Evolutionary conservation across 2,888 invertebrate species (phyloP).

Genomic region (Parascotia fuliginaria): DNA sequence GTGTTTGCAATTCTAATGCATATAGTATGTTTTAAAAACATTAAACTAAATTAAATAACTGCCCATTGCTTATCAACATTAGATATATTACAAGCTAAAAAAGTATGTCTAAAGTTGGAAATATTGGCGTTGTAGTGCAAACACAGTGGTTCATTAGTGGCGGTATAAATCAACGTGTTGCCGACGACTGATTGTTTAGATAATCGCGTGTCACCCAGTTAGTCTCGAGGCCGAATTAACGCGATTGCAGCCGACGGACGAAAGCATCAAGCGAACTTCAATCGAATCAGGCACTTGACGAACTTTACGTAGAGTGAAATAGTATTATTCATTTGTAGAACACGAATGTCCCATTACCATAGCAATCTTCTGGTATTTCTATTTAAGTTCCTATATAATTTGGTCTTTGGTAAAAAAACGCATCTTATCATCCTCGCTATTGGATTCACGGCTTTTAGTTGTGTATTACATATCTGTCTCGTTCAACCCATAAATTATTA

Average conservation of each 20-base stretch:
- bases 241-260: slow-evolving; percentile 48
- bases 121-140: slow-evolving; percentile 35
- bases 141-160: slow-evolving; percentile 53
- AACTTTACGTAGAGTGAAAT: slow-evolving; percentile 4
- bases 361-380: too few relatives aligned
- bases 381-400: too few relatives aligned
- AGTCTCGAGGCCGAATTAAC: slow-evolving; percentile 52
- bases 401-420: too few relatives aligned
- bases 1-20: too few relatives aligned
- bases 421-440: too few relatives aligned
- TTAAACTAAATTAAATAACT: too few relatives aligned
- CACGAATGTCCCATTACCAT: too few relatives aligned
- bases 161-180: slow-evolving; percentile 55
- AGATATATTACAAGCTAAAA: slow-evolving; percentile 9
- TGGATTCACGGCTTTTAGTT: too few relatives aligned
- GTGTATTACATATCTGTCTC: too few relatives aligned
- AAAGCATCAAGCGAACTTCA: slow-evolving; percentile 35
- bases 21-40: too few relatives aligned
- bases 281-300: slow-evolving; percentile 26
- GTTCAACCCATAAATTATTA: too few relatives aligned
- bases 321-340: not conserved
- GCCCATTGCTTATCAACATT: too few relatives aligned
- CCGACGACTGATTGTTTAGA: slow-evolving; percentile 61
- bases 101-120: slow-evolving; percentile 25
- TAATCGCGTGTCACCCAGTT: slow-evolving; percentile 63